Evolutionary conservation across 2,113 vertebrate genomes (phyloP), one percentile per base, ranked within the genome.

Genomic region (Larimichthys crocea): DNA sequence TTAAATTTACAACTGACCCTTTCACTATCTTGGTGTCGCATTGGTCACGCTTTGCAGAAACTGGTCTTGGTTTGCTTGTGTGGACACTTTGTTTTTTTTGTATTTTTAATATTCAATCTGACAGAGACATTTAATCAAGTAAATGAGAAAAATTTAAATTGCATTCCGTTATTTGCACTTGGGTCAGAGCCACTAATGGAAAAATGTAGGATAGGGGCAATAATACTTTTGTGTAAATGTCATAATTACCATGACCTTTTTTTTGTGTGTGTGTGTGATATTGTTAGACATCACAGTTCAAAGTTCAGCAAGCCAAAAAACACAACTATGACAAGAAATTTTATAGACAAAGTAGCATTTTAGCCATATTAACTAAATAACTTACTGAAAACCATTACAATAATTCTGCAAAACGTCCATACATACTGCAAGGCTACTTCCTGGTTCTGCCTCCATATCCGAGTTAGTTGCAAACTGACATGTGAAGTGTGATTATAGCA

Each of bases 1-100:
- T 80, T 14, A 44, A 17, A 50, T 76, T 80, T 75, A 78, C 73
- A 69, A 11, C 52, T 3, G 71, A 57, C 73, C 48, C 56, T 15
- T 52, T 80, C 0, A 60, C 55, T 0, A 14, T 59, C 75, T 57
- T 11, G 40, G 46, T 42, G 60, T 62, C 6, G 1, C 66, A 56
- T 52, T 71, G 35, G 69, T 82, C 59, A 35, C 31, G 44, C 14
- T 46, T 24, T 80, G 35, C 65, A 35, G 8, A 31, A n/a, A 53
- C 1, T 66, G 29, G 40, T n/a, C 20, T 50, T 52, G 22, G 24
- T 57, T 42, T 31, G 31, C 70, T 16, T 29, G 29, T 22, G 35
- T 49, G 56, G 59, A 26, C 14, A 19, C n/a, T n/a, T 50, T 11
- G 5, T n/a, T n/a, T 16, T 46, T 26, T 35, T 46, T n/a, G 35